These are phyloP conservation scores for Bolborhynchus lineola DNA, from an alignment of 2,113 vertebrate genomes.

Conservation along the genomic window DNA sequence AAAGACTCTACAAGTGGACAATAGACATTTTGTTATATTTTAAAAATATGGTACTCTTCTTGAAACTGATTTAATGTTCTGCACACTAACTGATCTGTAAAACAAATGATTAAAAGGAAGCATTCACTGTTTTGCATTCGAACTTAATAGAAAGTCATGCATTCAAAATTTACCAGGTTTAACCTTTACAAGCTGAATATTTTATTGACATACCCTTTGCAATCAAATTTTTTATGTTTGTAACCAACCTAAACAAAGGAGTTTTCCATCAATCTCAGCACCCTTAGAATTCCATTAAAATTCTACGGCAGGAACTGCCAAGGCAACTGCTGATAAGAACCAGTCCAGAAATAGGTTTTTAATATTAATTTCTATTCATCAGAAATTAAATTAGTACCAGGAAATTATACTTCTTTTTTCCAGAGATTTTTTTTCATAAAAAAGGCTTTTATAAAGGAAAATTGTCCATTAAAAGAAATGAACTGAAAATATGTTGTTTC, in stretches of 20 bases:
- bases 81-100: neutral
- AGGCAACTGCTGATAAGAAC: neutral
- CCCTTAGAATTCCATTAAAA: neutral
- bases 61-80: neutral
- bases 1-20: neutral
- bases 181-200: neutral
- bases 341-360: neutral
- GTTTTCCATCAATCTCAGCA: neutral
- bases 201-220: neutral
- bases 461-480: neutral
- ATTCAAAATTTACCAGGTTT: neutral
- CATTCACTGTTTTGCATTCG: neutral
- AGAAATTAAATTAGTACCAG: neutral
- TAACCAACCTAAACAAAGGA: neutral
- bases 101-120: neutral
- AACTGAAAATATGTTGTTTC: neutral
- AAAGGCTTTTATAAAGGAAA: neutral
- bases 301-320: neutral
- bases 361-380: neutral
- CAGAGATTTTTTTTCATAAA: neutral
- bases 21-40: neutral
- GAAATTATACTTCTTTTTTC: neutral
- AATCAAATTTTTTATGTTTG: neutral
- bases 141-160: neutral
- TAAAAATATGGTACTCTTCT: neutral